A percentile compares a stretch with the other conserved stretches of the same genome.
phyloP scores from a whole-genome alignment of 2,797 vertebrate species.

The Lagorchestes hirsutus region DNA sequence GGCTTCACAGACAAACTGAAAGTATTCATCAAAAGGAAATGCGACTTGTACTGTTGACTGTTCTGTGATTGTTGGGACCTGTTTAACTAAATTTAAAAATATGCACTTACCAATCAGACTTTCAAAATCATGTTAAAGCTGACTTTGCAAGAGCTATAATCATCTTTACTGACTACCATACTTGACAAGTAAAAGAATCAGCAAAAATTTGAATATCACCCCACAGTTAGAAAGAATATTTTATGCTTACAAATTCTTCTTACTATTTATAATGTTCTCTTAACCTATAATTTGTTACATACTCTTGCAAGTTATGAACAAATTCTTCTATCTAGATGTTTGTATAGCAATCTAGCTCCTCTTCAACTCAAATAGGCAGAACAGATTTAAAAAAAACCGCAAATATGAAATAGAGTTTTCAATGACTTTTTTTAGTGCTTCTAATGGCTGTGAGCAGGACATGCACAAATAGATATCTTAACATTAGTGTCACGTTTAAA shows the following conservation, averaged over 20 bases:
- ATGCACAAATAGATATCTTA: background rate
- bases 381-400: background rate
- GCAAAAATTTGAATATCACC: background rate
- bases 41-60: constrained; percentile 92
- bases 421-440: background rate
- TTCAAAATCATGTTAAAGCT: background rate
- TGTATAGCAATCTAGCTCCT: background rate
- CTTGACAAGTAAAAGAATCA: background rate
- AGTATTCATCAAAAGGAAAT: constrained; percentile 95
- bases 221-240: background rate
- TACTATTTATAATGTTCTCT: background rate
- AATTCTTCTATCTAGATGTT: background rate
- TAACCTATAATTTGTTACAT: background rate
- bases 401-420: background rate
- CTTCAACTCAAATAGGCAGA: background rate
- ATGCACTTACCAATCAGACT: background rate
- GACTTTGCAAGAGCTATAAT: background rate
- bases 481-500: background rate
- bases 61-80: constrained; percentile 94
- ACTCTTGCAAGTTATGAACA: background rate
- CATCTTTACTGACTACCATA: background rate
- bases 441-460: background rate
- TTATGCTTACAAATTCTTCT: background rate
- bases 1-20: constrained; percentile 94
- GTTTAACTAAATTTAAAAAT: constrained; percentile 88